Evolutionary conservation across 64 coral and sea anemone genomes (phyloP), one percentile per base, ranked within the genome.

Genomic region (Hydrozoanthus tunicans): DNA sequence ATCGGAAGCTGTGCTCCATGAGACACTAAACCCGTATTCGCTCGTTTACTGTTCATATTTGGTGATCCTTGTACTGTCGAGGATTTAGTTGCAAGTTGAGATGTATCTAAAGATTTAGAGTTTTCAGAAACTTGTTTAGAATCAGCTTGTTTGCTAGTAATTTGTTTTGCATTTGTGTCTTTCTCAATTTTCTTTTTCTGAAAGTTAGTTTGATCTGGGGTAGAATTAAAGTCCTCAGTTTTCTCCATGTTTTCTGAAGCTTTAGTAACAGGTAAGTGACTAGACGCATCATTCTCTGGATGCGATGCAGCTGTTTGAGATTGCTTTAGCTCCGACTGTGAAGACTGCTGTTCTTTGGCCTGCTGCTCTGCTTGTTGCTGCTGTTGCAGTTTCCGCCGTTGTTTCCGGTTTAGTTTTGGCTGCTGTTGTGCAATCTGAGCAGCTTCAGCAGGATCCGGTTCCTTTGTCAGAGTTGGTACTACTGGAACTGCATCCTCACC

Each of bases 351-450:
- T 75, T 88, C 84, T 88, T 88, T 88, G 43, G 56, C 70, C 26
- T 73, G 84, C 26, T 73, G 84, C 13, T 88, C 84, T 91, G 68
- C 23, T 80, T 89, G 85, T 81, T 93, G 91, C 51, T 95, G 93
- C 77, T 98, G 96, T 71, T 94, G 93, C 25, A 93, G 83, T n/a
- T 95, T 95, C 53, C 97, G 90, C 7, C 97, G 89, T 54, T 99
- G 97, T 93, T 99, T 99, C 12, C 97, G 73, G 83, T 99, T 99
- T 8, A 95, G 94, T 86, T 96, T 96, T 82, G 78, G 70, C 79
- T 93, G 85, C 14, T 92, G 93, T 80, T 92, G 93, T 64, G 82
- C 81, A 26, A 94, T 92, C 55, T 81, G 82, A 17, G 89, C 89
- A 32, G 93, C 93, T 13, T 94, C 93, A 3, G 93, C 93, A 27